Evolutionary conservation across 2,888 invertebrate genomes (phyloP), one percentile per base, ranked within the genome.

Genomic region (Apamea sordens): DNA sequence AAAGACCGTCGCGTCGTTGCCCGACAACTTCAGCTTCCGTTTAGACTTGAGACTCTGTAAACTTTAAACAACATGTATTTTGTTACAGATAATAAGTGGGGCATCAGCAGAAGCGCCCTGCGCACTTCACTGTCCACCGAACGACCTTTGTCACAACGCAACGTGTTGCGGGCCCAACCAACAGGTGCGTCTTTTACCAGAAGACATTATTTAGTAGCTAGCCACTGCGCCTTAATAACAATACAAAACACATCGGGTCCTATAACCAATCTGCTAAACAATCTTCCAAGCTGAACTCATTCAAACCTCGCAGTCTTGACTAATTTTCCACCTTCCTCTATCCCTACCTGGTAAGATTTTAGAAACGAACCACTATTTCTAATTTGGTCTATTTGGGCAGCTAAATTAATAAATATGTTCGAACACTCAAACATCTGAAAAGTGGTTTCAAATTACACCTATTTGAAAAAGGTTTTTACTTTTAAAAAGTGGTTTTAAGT

Each of bases 81-180:
- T 28, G 47, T 82, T 72, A 41, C 84, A 96, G 95, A 90, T 94
- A 65, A 91, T 93, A 69, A 96, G 95, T 94, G 97, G 97, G 90
- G 95, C 96, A 90, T 94, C 97, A 87, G 94, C 94, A 50, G 97
- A 96, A 88, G 97, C 97, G 93, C 98, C 94, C 95, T 99, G 99
- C 94, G 98, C 98, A 47, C 96, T 99, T 24, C 98, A 99, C 94
- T 99, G 99, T 93, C 99, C 99, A 64, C 98, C 98, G 92, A 98
- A 98, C 81, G 98, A 98, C 90, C 97, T 98, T 53, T 99, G 99
- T 93, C 98, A 98, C 89, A 98, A 98, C 92, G 98, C 98, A 63
- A 99, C 99, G 6, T 99, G 99, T 93, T 99, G 99, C 93, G 98
- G 98, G 56, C 98, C 98, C 77, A 98, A 98, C 81, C 98, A 98